phyloP scores from a whole-genome alignment of 30 jellyfish, hydroid and myxozoan species.

The Turritopsis dohrnii region DNA sequence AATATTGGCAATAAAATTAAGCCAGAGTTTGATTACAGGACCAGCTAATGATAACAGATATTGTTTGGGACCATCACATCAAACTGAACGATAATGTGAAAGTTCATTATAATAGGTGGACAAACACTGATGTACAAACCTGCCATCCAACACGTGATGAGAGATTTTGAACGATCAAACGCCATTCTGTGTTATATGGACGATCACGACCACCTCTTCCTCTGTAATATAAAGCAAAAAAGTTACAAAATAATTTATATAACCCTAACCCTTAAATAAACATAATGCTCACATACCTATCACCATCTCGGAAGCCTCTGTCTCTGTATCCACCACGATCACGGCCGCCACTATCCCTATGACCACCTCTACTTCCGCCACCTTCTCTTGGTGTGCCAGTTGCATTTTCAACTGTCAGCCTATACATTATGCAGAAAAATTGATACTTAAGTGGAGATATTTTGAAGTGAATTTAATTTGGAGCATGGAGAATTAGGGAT shows the following conservation, averaged over 20 bases:
- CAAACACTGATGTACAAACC: neutral
- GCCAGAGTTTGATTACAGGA: neutral
- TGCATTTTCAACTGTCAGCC: slow-evolving; percentile 40
- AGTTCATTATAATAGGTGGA: too few species aligned
- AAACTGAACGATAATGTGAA: neutral
- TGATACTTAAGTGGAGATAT: too few species aligned
- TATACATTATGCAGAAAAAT: neutral
- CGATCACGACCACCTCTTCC: slow-evolving; percentile 21
- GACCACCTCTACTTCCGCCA: slow-evolving; percentile 32
- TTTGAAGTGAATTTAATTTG: too few species aligned
- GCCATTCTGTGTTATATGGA: slow-evolving; percentile 39
- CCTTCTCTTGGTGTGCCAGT: slow-evolving; percentile 39
- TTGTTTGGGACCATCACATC: neutral
- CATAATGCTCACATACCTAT: neutral
- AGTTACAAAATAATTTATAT: too few species aligned
- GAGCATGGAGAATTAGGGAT: too few species aligned
- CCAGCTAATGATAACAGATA: neutral
- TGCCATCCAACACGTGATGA: slow-evolving; percentile 36
- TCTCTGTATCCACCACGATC: slow-evolving; percentile 26
- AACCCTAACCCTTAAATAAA: too few species aligned
- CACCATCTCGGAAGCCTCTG: slow-evolving; percentile 15
- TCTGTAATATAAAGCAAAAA: neutral
- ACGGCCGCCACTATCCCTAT: slow-evolving; percentile 30
- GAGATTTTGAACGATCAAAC: slow-evolving; percentile 24
- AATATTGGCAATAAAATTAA: neutral